Percentiles rank a stretch among this genome's conserved stretches.
phyloP scores from a whole-genome alignment of 2,888 invertebrate species.

The Phalangium opilio region DNA sequence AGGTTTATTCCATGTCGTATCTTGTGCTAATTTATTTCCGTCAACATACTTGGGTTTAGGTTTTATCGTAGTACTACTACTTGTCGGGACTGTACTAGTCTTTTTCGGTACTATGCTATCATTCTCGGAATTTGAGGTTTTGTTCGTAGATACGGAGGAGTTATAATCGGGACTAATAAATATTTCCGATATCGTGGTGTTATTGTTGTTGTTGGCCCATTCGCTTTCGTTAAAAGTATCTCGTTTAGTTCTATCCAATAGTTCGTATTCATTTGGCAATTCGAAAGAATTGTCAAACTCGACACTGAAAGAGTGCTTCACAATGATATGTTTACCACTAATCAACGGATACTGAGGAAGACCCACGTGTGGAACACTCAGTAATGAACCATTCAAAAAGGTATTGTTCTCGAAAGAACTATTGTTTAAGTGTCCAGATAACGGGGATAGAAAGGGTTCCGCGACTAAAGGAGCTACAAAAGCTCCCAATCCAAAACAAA shows the following conservation, averaged over 20 bases:
- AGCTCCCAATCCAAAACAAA: constrained; percentile 34
- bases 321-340: not conserved
- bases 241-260: not conserved
- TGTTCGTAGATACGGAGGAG: not conserved
- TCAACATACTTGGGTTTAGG: constrained; percentile 1
- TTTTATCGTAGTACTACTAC: constrained; percentile 9
- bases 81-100: constrained; percentile 14
- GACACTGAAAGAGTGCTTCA: not conserved
- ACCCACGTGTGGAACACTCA: constrained; percentile 1
- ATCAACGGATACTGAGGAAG: not conserved
- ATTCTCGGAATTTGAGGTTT: not conserved
- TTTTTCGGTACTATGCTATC: not conserved
- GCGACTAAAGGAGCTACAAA: constrained; percentile 34
- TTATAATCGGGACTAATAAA: not conserved
- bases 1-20: constrained; percentile 6
- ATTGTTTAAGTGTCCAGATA: not conserved
- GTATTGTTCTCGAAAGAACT: not conserved
- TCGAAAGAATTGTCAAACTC: too few relatives aligned
- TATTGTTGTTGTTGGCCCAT: not conserved
- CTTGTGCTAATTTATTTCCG: constrained; percentile 10
- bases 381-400: not conserved
- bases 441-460: constrained; percentile 28
- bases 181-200: not conserved
- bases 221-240: not conserved
- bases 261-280: too few relatives aligned